A percentile compares a stretch with the other conserved stretches of the same genome.
Evolutionary conservation across 1,140 invertebrate genomes (phyloP).

Genomic region (Laupala kohalensis): DNA sequence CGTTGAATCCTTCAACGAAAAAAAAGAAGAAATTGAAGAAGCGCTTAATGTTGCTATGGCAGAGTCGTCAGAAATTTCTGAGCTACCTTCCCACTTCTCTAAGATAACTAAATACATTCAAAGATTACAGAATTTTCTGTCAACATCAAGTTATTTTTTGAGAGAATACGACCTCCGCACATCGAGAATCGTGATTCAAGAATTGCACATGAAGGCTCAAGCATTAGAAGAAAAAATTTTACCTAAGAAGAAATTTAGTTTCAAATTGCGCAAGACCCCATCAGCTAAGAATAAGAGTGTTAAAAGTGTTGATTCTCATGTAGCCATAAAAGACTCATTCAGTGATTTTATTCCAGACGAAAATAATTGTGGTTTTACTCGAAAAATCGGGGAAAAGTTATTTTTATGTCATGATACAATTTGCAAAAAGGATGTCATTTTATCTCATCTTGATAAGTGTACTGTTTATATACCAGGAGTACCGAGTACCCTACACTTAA

Average conservation of each 20-base stretch:
- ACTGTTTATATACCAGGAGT: slow-evolving; percentile 65
- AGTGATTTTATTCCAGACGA: slow-evolving; percentile 1
- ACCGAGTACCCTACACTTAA: slow-evolving; percentile 78
- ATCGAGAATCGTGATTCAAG: slow-evolving; percentile 61
- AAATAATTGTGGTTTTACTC: slow-evolving; percentile 45
- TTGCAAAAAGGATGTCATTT: slow-evolving; percentile 66
- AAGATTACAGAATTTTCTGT: slow-evolving; percentile 66
- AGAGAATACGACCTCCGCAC: slow-evolving; percentile 66
- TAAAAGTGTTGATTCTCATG: slow-evolving; percentile 26
- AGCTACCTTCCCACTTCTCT: slow-evolving; percentile 54
- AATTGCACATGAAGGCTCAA: slow-evolving; percentile 52
- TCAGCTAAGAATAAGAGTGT: slow-evolving; percentile 30
- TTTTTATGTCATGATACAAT: slow-evolving; percentile 49
- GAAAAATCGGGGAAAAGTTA: slow-evolving; percentile 45
- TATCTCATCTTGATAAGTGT: slow-evolving; percentile 64
- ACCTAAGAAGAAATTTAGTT: slow-evolving; percentile 89
- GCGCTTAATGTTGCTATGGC: slow-evolving; percentile 26
- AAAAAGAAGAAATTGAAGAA: slow-evolving; percentile 37
- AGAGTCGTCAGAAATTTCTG: slow-evolving; percentile 30
- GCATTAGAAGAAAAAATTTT: slow-evolving; percentile 60
- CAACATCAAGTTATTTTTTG: slow-evolving; percentile 69
- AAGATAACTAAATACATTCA: slow-evolving; percentile 53
- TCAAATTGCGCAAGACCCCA: slow-evolving; percentile 49
- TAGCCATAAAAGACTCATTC: too few relatives aligned
- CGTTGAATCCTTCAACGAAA: slow-evolving; percentile 37